Evolutionary conservation across 2,797 vertebrate species (phyloP).

Genomic region (Anguilla pacifica): DNA sequence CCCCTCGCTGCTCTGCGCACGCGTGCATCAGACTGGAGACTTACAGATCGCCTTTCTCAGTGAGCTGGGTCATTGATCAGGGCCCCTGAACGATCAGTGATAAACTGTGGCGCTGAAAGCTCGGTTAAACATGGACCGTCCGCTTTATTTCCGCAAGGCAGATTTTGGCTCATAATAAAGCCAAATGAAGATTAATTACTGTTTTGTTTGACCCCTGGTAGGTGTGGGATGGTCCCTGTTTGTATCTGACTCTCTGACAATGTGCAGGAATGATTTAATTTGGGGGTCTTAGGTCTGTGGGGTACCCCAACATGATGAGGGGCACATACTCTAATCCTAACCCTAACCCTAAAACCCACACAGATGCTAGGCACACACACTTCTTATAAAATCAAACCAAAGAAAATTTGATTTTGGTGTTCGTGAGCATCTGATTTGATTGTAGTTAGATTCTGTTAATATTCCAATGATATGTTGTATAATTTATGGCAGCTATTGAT

Average conservation of each 20-base stretch:
- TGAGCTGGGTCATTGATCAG: not conserved
- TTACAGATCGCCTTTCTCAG: not conserved
- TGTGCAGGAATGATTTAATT: too few species aligned
- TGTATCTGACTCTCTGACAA: not conserved
- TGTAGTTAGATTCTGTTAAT: not conserved
- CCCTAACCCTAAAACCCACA: too few species aligned
- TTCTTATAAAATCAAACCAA: not conserved
- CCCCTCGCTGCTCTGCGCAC: not conserved
- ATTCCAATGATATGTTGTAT: not conserved
- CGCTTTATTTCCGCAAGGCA: slow-evolving; percentile 51
- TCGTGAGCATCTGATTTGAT: not conserved
- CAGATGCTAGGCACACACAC: not conserved
- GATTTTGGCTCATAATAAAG: slow-evolving; percentile 54
- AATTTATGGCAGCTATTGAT: not conserved
- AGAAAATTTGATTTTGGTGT: not conserved
- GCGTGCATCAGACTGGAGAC: not conserved
- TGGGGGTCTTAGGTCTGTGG: too few species aligned
- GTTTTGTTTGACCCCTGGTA: not conserved
- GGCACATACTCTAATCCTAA: too few species aligned
- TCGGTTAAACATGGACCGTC: slow-evolving; percentile 54
- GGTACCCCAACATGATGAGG: too few species aligned
- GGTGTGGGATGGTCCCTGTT: not conserved
- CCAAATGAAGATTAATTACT: slow-evolving; percentile 65
- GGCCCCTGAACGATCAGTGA: not conserved
- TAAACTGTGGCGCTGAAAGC: slow-evolving; percentile 8